Percentiles rank a stretch among this genome's conserved stretches.
phyloP scores from a whole-genome alignment of 2,113 vertebrate species.

The Megaceryle maxima region DNA sequence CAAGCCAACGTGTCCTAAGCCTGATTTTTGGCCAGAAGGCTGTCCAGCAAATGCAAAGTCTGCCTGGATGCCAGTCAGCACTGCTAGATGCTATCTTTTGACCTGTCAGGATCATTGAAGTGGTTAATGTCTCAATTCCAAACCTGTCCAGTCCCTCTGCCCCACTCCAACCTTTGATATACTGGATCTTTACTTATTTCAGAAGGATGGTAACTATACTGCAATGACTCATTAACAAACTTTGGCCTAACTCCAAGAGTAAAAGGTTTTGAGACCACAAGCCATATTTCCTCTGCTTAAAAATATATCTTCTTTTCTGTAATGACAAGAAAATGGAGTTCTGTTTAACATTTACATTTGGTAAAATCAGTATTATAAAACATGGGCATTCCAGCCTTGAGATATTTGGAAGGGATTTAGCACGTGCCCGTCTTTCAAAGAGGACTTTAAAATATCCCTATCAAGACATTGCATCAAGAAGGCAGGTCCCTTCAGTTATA shows the following conservation, averaged over 20 bases:
- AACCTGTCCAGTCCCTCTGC: background rate
- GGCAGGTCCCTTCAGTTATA: background rate
- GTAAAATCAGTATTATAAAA: background rate
- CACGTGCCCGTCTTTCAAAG: background rate
- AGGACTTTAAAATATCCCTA: background rate
- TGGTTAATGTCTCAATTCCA: background rate
- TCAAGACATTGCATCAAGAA: background rate
- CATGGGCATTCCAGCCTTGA: background rate
- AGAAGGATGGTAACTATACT: background rate
- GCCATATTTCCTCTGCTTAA: background rate
- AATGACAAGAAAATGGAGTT: background rate
- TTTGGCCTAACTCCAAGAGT: background rate
- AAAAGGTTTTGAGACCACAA: background rate
- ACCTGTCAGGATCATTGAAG: background rate
- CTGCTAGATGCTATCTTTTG: background rate
- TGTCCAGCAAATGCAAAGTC: background rate
- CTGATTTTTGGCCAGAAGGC: background rate
- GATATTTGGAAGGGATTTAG: background rate
- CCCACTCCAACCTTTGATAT: background rate
- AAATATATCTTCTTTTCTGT: background rate
- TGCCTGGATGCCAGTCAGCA: background rate
- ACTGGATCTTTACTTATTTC: background rate
- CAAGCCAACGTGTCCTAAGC: background rate
- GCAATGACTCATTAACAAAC: background rate
- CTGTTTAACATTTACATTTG: background rate